Base-by-base conservation (phyloP, 1,140 invertebrate genomes). In the Drosophila seguyi region DNA sequence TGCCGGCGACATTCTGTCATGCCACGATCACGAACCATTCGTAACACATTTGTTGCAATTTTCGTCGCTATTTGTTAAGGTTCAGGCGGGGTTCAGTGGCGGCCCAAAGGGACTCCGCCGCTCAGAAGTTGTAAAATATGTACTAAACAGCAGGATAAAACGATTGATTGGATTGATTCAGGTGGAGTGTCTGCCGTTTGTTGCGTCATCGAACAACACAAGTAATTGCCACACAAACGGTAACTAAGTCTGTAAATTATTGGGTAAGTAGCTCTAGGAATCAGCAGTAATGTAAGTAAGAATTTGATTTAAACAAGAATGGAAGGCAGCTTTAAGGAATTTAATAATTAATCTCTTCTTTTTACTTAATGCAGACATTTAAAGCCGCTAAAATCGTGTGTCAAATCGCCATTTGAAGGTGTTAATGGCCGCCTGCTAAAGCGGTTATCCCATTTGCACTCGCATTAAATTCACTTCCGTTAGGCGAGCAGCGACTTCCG, bases 11-110 rank as follows among this genome's bases (percentile, higher is more conserved):
- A 85, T 85, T 85, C 82, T 85, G 84, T 88, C 84, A 88, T 88
- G 84, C 77, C 77, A 88, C 84, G 80, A 88, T 88, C 84, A 88
- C 84, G 84, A 88, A 88, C 61, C 80, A 88, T 88, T 88, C 84
- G 84, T 88, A 88, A 88, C 84, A 88, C 84, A 88, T 88, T 88
- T 88, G 84, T 88, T 88, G 84, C 84, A 88, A 88, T 88, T 88
- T 88, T 88, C 85, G 84, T 88, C 84, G 84, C 84, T 88, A 88
- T 88, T 88, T 88, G 84, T 88, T 88, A 88, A 75, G 84, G 84
- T 88, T 88, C 73, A 88, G 74, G 45, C 16, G 79, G 81, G 80
- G 68, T 84, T 83, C 58, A 29, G 47, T 29, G 16, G 8, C 25
- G 50, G 50, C 14, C 63, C 52, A 62, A 79, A 57, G 47, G 27